Evolutionary conservation across 2,888 invertebrate species (phyloP), one percentile per base, ranked within the genome.

Genomic region (Nesidiocoris tenuis): DNA sequence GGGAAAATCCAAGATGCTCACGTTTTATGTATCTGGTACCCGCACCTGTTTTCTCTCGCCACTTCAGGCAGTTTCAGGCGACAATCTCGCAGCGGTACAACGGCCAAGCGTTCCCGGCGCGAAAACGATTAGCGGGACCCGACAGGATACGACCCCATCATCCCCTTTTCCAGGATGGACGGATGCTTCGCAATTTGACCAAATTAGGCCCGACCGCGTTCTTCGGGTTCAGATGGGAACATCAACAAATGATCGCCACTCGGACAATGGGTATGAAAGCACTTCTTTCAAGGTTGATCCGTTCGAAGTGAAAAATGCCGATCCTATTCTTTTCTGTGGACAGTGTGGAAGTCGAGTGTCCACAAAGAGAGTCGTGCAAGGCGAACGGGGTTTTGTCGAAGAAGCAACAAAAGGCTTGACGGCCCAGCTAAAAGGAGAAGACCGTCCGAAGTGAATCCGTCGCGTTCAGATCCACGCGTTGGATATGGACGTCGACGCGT

Each of bases 281-380:
- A n/a, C n/a, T 39, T 39, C 65, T 65, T 65, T 39, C 25, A 12
- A 65, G 12, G 39, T 3, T 39, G 65, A 39, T n/a, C n/a, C n/a
- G 25, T 65, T 39, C 65, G 65, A 39, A 65, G 65, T 65, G 39
- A 39, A 39, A 65, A 65, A 65, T 65, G 19, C 65, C 65, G 25
- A 65, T 18, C 65, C 65, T 65, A 25, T 65, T 65, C 24, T 39
- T 17, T 39, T 17, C 9, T 12, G n/a, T n/a, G n/a, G n/a, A n/a
- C n/a, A n/a, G n/a, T n/a, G n/a, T 12, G 65, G 39, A 39, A 39
- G 39, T 39, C 17, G 17, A 39, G 39, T 65, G 65, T 39, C 65
- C 65, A 65, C 65, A 39, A 65, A 65, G 65, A 65, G 39, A 25
- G 65, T 65, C 65, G 39, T 65, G 65, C 65, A 65, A 39, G 39